A percentile compares a stretch with the other conserved stretches of the same genome.
These are phyloP conservation scores for Rhyacophila brunnea DNA, from an alignment of 1,140 invertebrate genomes.

Conservation along the genomic window DNA sequence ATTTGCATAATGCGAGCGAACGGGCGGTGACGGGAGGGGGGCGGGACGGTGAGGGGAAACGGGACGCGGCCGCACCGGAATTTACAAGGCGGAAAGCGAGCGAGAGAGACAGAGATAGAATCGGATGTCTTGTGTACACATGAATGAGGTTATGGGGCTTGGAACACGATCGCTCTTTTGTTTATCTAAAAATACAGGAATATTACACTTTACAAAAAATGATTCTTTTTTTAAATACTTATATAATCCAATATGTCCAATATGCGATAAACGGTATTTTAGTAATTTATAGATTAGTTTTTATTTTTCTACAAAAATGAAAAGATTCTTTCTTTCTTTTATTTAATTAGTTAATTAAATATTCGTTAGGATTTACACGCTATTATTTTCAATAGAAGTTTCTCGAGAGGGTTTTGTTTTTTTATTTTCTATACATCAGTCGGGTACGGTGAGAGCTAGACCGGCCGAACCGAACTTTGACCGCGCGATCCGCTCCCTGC, in stretches of 20 bases:
- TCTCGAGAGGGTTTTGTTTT: constrained; percentile 27
- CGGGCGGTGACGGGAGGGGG: constrained; percentile 41
- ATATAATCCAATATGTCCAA: constrained; percentile 31
- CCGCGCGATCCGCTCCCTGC: neutral
- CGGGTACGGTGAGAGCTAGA: constrained; percentile 25
- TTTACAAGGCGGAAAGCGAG: constrained; percentile 34
- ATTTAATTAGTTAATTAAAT: no score
- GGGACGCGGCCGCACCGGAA: constrained; percentile 51
- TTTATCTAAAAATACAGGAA: constrained; percentile 33
- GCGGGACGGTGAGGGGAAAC: constrained; percentile 49
- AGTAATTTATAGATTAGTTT: constrained; percentile 36
- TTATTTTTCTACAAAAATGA: constrained; percentile 37
- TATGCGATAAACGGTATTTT: constrained; percentile 32
- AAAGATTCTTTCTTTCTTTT: constrained; percentile 33
- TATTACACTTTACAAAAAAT: constrained; percentile 38
- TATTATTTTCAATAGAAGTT: constrained; percentile 33
- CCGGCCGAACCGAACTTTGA: neutral
- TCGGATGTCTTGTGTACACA: constrained; percentile 28
- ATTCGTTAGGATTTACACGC: constrained; percentile 32
- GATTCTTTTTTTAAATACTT: constrained; percentile 23
- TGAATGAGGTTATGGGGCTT: constrained; percentile 15
- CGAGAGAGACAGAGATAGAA: constrained; percentile 3
- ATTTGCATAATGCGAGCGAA: constrained; percentile 14
- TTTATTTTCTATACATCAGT: constrained; percentile 36
- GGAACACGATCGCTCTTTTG: constrained; percentile 11